These are phyloP conservation scores for Leucopsar rothschildi DNA, from an alignment of 2,113 vertebrate genomes.

Conservation along the genomic window DNA sequence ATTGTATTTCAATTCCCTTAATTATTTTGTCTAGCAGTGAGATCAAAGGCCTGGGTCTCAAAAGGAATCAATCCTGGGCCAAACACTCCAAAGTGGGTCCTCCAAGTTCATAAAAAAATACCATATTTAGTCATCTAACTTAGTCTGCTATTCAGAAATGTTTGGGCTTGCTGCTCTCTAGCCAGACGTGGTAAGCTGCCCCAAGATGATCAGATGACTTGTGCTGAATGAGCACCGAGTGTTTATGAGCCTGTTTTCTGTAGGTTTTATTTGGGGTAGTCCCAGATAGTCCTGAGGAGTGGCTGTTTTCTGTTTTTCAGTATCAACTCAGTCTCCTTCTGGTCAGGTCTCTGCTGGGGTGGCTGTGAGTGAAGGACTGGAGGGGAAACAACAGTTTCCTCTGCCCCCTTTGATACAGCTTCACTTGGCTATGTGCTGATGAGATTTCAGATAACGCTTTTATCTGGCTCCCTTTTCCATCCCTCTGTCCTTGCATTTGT, in stretches of 20 bases:
- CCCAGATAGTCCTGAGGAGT: not conserved
- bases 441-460: not conserved
- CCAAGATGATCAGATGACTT: constrained; percentile 44
- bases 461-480: not conserved
- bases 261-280: not conserved
- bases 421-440: not conserved
- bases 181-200: constrained; percentile 29
- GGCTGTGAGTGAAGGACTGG: not conserved
- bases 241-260: not conserved
- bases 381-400: not conserved
- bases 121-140: constrained; percentile 59
- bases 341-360: not conserved
- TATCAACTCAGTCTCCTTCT: not conserved
- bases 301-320: not conserved
- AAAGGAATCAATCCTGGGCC: constrained; percentile 10
- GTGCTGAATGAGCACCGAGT: not conserved
- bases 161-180: not conserved
- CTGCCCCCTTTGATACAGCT: not conserved
- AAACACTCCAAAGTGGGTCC: constrained; percentile 18
- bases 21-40: constrained; percentile 59
- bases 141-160: constrained; percentile 9
- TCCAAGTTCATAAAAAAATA: constrained; percentile 43
- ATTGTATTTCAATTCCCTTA: constrained; percentile 46
- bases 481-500: not conserved
- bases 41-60: constrained; percentile 49